Base-by-base conservation (phyloP, 2,113 vertebrate species). In the Alosa alosa region DNA sequence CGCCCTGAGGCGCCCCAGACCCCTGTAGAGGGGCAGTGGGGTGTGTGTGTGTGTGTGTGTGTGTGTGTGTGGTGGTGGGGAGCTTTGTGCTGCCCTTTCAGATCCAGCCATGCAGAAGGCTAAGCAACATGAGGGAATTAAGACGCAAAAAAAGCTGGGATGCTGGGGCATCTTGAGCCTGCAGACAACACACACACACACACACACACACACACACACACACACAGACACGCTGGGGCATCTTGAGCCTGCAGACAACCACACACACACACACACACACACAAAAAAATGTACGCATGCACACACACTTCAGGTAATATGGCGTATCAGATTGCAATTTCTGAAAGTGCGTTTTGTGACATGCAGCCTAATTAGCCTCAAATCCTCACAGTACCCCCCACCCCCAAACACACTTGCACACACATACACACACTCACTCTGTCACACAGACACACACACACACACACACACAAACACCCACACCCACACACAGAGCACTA, bases 51-150 rank as follows among this genome's bases (percentile, higher is more conserved):
- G 64, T 31, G n/a, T 10, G 64, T 31, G 60, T 25, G 22, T 68
- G 20, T 25, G 57, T 31, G 31, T 31, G 31, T 31, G n/a, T 31
- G 60, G 60, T 68, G 22, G 4, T 5, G 0, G 60, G 64, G 7
- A 7, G 11, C 90, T 93, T 91, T 90, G 87, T 72, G 87, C 84
- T 88, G 85, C 86, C 90, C 87, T 94, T 95, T 95, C 89, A 94
- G 90, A 93, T 82, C 55, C 94, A 94, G 89, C 91, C 94, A 95
- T 94, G 93, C 92, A 89, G 92, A 93, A 95, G 94, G 92, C 92
- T 86, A 87, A 92, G 94, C 93, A 94, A 94, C 92, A 93, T 93
- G 90, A 88, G 93, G 91, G 93, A 94, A 94, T 92, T 93, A 72
- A 94, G 93, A 93, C 91, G 91, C 92, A 94, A 94, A 92, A 94